phyloP scores from a whole-genome alignment of 2,888 invertebrate species.

The Drosophila histrio region DNA sequence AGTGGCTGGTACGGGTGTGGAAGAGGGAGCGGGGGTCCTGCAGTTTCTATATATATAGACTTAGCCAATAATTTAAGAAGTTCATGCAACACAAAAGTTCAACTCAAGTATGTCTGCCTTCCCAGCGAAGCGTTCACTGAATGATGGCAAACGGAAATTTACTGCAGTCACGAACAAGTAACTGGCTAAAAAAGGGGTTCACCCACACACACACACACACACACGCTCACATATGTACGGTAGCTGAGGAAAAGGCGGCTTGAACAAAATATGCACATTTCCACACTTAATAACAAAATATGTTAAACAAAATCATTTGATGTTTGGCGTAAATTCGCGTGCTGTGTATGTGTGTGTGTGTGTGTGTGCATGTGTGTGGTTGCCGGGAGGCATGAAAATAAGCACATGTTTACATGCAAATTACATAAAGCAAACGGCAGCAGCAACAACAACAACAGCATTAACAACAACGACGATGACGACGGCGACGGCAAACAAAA shows the following conservation, averaged over 20 bases:
- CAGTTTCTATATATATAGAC: constrained; percentile 62
- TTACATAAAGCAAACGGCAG: constrained; percentile 69
- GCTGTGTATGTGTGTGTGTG: constrained; percentile 2
- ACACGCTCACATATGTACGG: neutral
- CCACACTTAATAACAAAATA: constrained; percentile 80
- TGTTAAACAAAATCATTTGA: constrained; percentile 80
- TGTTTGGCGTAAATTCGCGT: constrained; percentile 64
- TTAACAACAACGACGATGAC: constrained; percentile 20
- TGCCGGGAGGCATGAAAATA: constrained; percentile 61
- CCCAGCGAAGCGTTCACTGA: constrained; percentile 41
- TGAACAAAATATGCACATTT: constrained; percentile 72
- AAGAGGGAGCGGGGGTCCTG: constrained; percentile 4
- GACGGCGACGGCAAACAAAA: constrained; percentile 64
- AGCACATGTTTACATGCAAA: constrained; percentile 81
- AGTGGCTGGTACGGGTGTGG: neutral
- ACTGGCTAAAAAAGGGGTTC: constrained; percentile 17
- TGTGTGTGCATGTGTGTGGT: constrained; percentile 32
- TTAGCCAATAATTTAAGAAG: constrained; percentile 76
- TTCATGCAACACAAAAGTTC: constrained; percentile 78
- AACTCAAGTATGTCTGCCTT: constrained; percentile 61
- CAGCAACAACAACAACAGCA: constrained; percentile 28
- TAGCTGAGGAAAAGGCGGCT: constrained; percentile 30
- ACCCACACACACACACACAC: constrained; percentile 3
- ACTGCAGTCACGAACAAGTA: constrained; percentile 73
- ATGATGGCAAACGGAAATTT: constrained; percentile 77